phyloP scores from a whole-genome alignment of 2,113 vertebrate genomes.

The Megaleporinus macrocephalus region DNA sequence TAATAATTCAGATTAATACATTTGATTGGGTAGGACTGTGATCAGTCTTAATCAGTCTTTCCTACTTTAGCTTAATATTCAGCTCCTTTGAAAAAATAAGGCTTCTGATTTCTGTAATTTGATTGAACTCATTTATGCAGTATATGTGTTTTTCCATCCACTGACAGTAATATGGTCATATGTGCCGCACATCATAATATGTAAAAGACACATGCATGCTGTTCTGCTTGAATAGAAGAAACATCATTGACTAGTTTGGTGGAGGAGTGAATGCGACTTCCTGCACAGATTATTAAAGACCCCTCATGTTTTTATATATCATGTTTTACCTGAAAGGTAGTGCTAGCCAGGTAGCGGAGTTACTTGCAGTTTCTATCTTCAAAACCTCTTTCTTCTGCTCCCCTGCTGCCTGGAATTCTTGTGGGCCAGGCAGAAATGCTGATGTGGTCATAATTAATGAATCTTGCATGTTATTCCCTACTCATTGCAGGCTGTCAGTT shows the following conservation, averaged over 20 bases:
- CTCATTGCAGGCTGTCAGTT: conserved; percentile 51
- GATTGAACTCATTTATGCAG: no score
- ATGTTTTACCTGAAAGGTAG: not conserved
- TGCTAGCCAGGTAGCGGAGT: not conserved
- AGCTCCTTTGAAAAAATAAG: no score
- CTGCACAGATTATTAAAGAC: no score
- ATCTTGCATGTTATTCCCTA: conserved; percentile 40
- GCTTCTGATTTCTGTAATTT: no score
- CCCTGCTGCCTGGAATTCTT: conserved; percentile 13
- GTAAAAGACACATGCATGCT: not conserved
- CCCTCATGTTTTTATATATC: not conserved
- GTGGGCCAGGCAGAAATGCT: conserved; percentile 46
- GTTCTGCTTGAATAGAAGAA: not conserved
- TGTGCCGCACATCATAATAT: not conserved
- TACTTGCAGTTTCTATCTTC: not conserved
- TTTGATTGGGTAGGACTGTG: no score
- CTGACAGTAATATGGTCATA: no score
- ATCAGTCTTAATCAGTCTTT: no score
- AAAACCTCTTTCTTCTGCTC: not conserved
- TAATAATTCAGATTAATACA: no score
- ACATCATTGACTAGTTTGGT: not conserved
- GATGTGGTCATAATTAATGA: conserved; percentile 60
- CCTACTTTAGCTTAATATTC: no score
- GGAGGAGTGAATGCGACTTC: not conserved
- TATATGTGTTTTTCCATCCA: no score